Evolutionary conservation across 2,888 invertebrate genomes (phyloP), one percentile per base, ranked within the genome.

Genomic region (Platycnemis pennipes): DNA sequence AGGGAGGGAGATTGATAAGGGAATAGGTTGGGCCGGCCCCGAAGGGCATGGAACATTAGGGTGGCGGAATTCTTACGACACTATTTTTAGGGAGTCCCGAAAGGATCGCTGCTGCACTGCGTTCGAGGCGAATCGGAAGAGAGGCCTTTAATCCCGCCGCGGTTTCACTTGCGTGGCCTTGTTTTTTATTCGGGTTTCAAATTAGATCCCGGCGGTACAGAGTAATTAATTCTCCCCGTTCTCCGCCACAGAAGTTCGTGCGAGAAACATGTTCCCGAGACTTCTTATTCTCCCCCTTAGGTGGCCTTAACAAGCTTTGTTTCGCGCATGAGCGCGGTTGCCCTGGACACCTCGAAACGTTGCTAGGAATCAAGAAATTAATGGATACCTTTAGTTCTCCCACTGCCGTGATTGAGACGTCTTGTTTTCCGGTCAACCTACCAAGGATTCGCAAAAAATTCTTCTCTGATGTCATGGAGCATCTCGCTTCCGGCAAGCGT

Each of bases 21-120:
- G 42, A 44, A 86, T 44, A 86, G 42, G 86, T 44, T 86, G 63
- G 63, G 63, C n/a, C 63, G 63, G 26, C 63, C 63, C 63, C 63
- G 26, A 63, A 63, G 26, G 26, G 63, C 63, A 26, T 5, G 63
- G 63, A 63, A 63, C 63, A 63, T 63, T 63, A 63, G n/a, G 63
- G 63, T 26, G 63, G 63, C 63, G 63, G 63, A 63, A 22, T 63
- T n/a, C n/a, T 22, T 26, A 63, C 7, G 63, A n/a, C 26, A 63
- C 63, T 63, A 63, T 63, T 63, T 63, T 63, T 63, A 63, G 63
- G 63, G 63, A n/a, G 56, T n/a, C 63, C 63, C 26, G 7, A 26
- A 63, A 8, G n/a, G 63, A 63, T 63, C 5, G 63, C 7, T 7
- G 26, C 63, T 63, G 63, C 63, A 63, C 63, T n/a, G 19, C 63